Evolutionary conservation across 2,797 vertebrate genomes (phyloP).

Genomic region (Syndactyla subalaris): DNA sequence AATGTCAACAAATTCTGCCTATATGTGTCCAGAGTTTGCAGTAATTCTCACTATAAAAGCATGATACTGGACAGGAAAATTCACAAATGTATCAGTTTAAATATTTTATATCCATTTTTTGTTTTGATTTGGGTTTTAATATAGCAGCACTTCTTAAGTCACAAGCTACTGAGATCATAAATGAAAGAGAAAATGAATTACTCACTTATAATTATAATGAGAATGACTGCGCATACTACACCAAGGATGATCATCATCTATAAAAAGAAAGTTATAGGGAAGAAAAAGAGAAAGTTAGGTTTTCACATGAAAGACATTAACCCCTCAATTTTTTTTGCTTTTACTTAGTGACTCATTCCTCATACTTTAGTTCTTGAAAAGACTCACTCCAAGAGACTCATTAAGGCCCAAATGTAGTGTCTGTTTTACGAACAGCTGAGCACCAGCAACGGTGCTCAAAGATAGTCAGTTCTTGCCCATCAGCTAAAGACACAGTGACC

Average conservation of each 20-base stretch:
- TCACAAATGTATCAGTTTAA: not conserved
- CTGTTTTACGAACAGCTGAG: not conserved
- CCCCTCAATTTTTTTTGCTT: not conserved
- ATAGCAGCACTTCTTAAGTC: not conserved
- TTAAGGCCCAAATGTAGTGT: not conserved
- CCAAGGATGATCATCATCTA: slow-evolving; percentile 80
- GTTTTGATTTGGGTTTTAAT: not conserved
- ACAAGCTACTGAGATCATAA: slow-evolving; percentile 7
- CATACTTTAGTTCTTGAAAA: not conserved
- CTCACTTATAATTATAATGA: slow-evolving; percentile 80
- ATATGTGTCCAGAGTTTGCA: not conserved
- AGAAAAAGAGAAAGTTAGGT: slow-evolving; percentile 37
- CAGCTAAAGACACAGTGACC: not conserved
- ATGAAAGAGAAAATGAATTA: slow-evolving; percentile 42
- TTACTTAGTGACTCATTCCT: not conserved
- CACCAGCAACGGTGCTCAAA: not conserved
- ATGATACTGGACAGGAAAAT: not conserved
- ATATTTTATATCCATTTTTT: not conserved
- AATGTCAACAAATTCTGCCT: not conserved
- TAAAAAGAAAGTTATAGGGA: slow-evolving; percentile 35
- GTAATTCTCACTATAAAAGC: slow-evolving; percentile 9
- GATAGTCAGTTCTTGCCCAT: not conserved
- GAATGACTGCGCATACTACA: slow-evolving; percentile 74
- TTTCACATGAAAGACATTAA: not conserved
- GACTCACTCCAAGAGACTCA: not conserved